Conservation (phyloP, 2,888 invertebrate species). For the Erebia palarica region DNA sequence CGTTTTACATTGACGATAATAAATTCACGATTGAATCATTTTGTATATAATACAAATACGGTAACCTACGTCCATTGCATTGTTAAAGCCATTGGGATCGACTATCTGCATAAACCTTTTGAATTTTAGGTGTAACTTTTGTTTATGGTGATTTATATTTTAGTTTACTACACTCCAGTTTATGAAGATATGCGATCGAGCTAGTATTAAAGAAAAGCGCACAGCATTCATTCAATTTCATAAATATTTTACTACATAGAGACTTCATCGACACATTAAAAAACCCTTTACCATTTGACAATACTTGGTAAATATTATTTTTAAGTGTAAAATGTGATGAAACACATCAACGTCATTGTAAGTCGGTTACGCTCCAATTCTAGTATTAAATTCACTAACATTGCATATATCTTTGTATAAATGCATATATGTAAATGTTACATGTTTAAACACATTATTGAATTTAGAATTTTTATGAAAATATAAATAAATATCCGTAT, state of each 20-base stretch:
- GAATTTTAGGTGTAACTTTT: slow-evolving; percentile 36
- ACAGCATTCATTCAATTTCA: slow-evolving; percentile 70
- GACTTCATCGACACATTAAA: slow-evolving; percentile 46
- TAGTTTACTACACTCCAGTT: slow-evolving; percentile 47
- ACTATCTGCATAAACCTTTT: slow-evolving; percentile 40
- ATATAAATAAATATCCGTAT: slow-evolving; percentile 83
- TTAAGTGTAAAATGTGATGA: slow-evolving; percentile 77
- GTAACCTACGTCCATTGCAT: slow-evolving; percentile 50
- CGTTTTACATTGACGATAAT: slow-evolving; percentile 51
- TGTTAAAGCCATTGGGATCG: slow-evolving; percentile 53
- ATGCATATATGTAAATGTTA: slow-evolving; percentile 83
- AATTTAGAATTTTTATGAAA: slow-evolving; percentile 84
- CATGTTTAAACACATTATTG: slow-evolving; percentile 83
- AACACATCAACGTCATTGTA: slow-evolving; percentile 63
- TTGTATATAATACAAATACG: slow-evolving; percentile 55
- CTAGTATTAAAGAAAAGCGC: slow-evolving; percentile 71
- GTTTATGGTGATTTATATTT: slow-evolving; percentile 23
- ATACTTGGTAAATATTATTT: slow-evolving; percentile 81
- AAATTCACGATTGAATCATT: slow-evolving; percentile 45
- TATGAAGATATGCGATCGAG: slow-evolving; percentile 67
- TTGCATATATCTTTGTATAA: slow-evolving; percentile 83
- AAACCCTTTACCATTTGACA: slow-evolving; percentile 75
- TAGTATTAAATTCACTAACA: slow-evolving; percentile 80
- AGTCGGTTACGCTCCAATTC: slow-evolving; percentile 79
- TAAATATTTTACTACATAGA: slow-evolving; percentile 51